Conservation (phyloP, 2,113 vertebrate species). For the Phaetusa simplex region DNA sequence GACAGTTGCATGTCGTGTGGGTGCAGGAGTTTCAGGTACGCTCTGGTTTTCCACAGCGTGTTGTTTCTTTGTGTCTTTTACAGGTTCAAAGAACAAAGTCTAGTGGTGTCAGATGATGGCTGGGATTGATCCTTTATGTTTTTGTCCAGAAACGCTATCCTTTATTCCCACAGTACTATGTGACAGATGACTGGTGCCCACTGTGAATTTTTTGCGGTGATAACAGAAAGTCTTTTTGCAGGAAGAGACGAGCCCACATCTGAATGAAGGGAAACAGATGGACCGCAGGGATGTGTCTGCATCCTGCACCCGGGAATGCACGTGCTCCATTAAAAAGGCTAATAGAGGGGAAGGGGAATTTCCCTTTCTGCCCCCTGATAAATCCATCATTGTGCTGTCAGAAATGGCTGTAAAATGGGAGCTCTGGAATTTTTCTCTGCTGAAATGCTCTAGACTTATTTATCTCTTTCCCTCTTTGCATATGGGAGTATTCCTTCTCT, state of each 20-base stretch:
- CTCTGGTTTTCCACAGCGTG: background rate
- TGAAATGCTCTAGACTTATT: background rate
- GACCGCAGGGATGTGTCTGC: background rate
- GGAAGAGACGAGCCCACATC: background rate
- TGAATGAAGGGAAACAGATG: background rate
- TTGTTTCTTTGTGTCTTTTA: background rate
- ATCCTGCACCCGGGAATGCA: background rate
- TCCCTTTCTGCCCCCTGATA: background rate
- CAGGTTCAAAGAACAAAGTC: background rate
- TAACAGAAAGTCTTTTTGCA: background rate
- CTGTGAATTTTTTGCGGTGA: background rate
- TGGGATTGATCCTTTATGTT: background rate
- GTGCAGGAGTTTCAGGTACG: accelerated
- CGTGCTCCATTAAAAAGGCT: background rate
- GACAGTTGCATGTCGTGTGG: background rate
- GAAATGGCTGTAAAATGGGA: background rate
- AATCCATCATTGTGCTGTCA: background rate
- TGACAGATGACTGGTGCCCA: background rate
- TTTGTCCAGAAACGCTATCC: background rate
- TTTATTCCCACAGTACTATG: background rate
- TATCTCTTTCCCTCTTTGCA: background rate
- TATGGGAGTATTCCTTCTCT: background rate
- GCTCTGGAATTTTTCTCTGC: background rate
- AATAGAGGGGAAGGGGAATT: background rate
- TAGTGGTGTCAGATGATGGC: background rate